Percentiles rank a stretch among this genome's conserved stretches.
These are phyloP conservation scores for Yponomeuta evonymella DNA, from an alignment of 2,888 invertebrate genomes.

Conservation along the genomic window DNA sequence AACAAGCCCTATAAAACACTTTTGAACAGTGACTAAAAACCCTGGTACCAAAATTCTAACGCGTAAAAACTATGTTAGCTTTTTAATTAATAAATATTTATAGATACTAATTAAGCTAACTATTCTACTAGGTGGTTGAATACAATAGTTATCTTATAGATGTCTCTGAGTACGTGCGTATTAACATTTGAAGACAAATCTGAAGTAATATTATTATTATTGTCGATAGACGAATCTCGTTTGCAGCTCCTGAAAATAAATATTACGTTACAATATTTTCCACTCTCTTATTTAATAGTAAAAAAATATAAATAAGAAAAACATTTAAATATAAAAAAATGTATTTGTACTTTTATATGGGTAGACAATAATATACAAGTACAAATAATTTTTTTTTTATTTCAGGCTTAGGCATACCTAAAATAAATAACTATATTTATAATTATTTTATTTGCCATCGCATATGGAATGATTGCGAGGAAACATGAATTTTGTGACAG, in stretches of 20 bases:
- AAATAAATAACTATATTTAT: no score
- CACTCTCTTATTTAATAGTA: no score
- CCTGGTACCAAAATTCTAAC: neutral
- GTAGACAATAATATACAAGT: no score
- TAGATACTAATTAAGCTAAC: neutral
- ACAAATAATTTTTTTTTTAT: no score
- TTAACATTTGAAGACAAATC: slow-evolving; percentile 49
- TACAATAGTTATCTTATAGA: slow-evolving; percentile 59
- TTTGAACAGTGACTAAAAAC: neutral
- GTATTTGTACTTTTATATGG: no score
- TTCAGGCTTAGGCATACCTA: no score
- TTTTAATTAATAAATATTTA: neutral
- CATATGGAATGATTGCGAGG: no score
- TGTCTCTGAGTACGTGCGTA: slow-evolving; percentile 52
- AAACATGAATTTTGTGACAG: no score
- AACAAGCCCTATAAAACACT: neutral
- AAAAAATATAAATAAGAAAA: no score
- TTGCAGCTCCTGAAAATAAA: slow-evolving; percentile 46
- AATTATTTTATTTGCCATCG: no score
- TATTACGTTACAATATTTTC: neutral
- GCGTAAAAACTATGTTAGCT: no score
- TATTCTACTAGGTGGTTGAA: neutral
- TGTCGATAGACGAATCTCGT: slow-evolving; percentile 55
- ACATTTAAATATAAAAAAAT: no score
- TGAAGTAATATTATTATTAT: slow-evolving; percentile 55